Evolutionary conservation across 30 jellyfish, hydroid and myxozoan genomes (phyloP).

Genomic region (Hydractinia echinata): DNA sequence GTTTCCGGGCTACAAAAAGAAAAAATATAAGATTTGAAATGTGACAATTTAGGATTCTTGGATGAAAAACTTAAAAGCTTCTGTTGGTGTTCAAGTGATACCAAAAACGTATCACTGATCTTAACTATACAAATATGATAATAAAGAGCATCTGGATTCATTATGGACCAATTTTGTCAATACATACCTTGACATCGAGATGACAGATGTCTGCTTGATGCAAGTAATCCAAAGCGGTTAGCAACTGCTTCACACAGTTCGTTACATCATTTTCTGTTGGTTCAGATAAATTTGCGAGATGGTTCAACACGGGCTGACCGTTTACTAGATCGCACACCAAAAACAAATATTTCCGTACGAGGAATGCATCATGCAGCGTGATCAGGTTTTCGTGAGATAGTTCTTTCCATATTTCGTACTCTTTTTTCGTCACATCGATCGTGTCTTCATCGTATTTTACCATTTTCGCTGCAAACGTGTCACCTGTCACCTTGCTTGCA

Average conservation of each 20-base stretch:
- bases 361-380: slow-evolving; percentile 78
- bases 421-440: slow-evolving; percentile 73
- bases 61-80: too few relatives aligned
- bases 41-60: not conserved
- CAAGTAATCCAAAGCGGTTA: slow-evolving; percentile 72
- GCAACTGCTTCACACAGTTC: slow-evolving; percentile 44
- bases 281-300: slow-evolving; percentile 43
- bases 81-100: too few relatives aligned
- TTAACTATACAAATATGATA: too few relatives aligned
- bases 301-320: slow-evolving; percentile 77
- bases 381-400: slow-evolving; percentile 73
- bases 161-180: not conserved
- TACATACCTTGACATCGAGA: slow-evolving; percentile 66
- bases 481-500: slow-evolving; percentile 75
- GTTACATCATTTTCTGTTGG: slow-evolving; percentile 80
- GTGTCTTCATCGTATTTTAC: slow-evolving; percentile 96
- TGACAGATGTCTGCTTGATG: slow-evolving; percentile 65
- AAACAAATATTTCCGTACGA: slow-evolving; percentile 87
- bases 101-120: too few relatives aligned
- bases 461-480: slow-evolving; percentile 85
- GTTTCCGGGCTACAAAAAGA: slow-evolving; percentile 65
- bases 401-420: slow-evolving; percentile 77
- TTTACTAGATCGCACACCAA: slow-evolving; percentile 69
- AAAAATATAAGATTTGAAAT: not conserved
- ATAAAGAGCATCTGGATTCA: not conserved